phyloP scores from a whole-genome alignment of 2,888 invertebrate species.

The Azorinus chamasolen region DNA sequence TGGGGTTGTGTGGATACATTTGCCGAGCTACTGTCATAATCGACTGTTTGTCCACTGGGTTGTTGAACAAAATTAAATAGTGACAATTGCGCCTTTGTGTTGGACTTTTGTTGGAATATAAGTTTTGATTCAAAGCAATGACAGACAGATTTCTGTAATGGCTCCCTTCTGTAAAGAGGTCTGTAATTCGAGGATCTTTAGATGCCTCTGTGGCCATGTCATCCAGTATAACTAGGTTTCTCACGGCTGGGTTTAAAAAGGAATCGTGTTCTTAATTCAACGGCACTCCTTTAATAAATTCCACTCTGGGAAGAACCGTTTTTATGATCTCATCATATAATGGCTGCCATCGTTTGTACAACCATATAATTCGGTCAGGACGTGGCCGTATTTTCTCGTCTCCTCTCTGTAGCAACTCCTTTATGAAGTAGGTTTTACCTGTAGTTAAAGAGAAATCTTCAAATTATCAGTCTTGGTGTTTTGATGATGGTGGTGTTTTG shows the following conservation, averaged over 20 bases:
- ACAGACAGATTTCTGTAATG: too few species aligned
- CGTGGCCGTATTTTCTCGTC: not conserved
- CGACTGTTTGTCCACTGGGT: conserved; percentile 42
- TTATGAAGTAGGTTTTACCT: too few species aligned
- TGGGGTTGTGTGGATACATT: too few species aligned
- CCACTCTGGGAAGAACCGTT: conserved; percentile 3
- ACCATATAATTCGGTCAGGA: conserved; percentile 4
- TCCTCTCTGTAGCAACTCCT: too few species aligned
- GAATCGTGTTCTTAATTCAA: conserved; percentile 34
- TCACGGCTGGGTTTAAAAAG: too few species aligned
- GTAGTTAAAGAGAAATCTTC: too few species aligned
- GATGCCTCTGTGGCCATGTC: too few species aligned
- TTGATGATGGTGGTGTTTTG: too few species aligned
- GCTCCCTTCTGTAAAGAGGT: too few species aligned
- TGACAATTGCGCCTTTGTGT: conserved; percentile 52
- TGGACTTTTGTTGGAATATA: conserved; percentile 44
- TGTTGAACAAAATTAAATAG: conserved; percentile 48
- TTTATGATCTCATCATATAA: not conserved
- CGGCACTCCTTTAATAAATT: conserved; percentile 6
- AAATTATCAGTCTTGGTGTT: too few species aligned
- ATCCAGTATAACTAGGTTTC: too few species aligned
- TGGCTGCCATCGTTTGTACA: conserved; percentile 11
- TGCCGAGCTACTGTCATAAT: conserved; percentile 40
- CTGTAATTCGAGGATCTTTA: too few species aligned
- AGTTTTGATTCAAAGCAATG: conserved; percentile 35